phyloP scores from a whole-genome alignment of 2,888 invertebrate species.

The Idaea biselata region DNA sequence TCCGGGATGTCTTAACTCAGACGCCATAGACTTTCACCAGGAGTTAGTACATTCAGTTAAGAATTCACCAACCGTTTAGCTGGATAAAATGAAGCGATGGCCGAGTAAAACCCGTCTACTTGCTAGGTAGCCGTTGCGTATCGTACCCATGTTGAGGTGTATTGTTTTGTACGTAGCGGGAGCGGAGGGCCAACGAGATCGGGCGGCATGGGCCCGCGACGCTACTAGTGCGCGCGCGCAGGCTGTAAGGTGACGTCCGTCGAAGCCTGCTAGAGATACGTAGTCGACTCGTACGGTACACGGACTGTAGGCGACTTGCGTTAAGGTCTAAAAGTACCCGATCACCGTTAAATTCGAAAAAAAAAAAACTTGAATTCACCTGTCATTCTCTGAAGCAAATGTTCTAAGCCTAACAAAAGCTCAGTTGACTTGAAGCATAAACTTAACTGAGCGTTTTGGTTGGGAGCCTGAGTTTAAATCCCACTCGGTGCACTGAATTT shows the following conservation, averaged over 20 bases:
- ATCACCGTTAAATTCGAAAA: too few relatives aligned
- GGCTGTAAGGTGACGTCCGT: neutral
- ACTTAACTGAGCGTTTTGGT: too few relatives aligned
- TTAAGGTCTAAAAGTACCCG: constrained; percentile 6
- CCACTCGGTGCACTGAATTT: too few relatives aligned
- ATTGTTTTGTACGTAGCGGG: constrained; percentile 50
- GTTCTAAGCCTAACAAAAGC: too few relatives aligned
- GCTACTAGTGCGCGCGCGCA: constrained; percentile 54
- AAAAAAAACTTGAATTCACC: too few relatives aligned
- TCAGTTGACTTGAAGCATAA: too few relatives aligned
- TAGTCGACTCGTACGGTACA: constrained; percentile 30
- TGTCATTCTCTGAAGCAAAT: too few relatives aligned
- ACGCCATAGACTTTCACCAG: neutral
- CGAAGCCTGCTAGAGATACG: constrained; percentile 32
- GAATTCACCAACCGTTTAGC: neutral
- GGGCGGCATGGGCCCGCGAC: constrained; percentile 66
- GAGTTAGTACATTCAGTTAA: neutral
- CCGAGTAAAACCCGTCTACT: constrained; percentile 16
- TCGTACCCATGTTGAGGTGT: constrained; percentile 24
- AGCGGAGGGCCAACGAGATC: constrained; percentile 61
- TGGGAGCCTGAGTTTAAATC: too few relatives aligned
- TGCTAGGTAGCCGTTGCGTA: constrained; percentile 8
- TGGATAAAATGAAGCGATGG: neutral
- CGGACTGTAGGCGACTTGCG: constrained; percentile 34
- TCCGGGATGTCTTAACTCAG: neutral